These are phyloP conservation scores for Lamellibrachia luymesi DNA, from an alignment of 1,140 invertebrate genomes.

Conservation along the genomic window DNA sequence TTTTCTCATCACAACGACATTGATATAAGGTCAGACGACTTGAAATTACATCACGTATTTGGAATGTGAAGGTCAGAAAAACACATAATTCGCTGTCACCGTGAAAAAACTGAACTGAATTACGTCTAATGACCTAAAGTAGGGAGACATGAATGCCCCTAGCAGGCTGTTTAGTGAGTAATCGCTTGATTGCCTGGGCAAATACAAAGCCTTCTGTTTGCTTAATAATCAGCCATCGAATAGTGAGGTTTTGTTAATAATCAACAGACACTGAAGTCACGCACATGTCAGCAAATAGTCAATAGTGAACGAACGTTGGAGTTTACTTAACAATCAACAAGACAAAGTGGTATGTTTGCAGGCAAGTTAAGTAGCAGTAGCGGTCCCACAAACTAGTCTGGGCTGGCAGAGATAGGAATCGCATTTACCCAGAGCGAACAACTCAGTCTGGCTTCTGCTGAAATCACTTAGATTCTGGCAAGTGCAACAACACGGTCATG, in stretches of 20 bases:
- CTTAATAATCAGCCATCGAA: not conserved
- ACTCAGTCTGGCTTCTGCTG: not conserved
- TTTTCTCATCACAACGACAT: too few relatives aligned
- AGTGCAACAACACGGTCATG: not conserved
- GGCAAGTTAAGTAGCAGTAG: not conserved
- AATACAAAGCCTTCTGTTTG: not conserved
- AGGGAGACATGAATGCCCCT: not conserved
- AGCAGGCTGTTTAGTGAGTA: not conserved
- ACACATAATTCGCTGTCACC: not conserved
- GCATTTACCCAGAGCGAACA: not conserved
- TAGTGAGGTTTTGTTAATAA: not conserved
- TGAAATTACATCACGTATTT: not conserved
- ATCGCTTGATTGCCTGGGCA: not conserved
- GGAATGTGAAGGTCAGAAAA: not conserved
- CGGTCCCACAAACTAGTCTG: not conserved
- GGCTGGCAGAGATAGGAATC: not conserved
- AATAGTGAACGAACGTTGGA: not conserved
- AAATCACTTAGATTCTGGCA: not conserved
- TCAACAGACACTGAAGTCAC: not conserved
- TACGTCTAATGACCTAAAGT: not conserved
- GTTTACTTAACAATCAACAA: not conserved
- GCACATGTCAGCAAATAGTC: not conserved
- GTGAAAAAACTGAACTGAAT: not conserved
- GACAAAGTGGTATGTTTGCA: not conserved
- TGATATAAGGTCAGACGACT: not conserved